Conservation (phyloP, 2,797 vertebrate genomes). For the Rhabdophis nuchalis region DNA sequence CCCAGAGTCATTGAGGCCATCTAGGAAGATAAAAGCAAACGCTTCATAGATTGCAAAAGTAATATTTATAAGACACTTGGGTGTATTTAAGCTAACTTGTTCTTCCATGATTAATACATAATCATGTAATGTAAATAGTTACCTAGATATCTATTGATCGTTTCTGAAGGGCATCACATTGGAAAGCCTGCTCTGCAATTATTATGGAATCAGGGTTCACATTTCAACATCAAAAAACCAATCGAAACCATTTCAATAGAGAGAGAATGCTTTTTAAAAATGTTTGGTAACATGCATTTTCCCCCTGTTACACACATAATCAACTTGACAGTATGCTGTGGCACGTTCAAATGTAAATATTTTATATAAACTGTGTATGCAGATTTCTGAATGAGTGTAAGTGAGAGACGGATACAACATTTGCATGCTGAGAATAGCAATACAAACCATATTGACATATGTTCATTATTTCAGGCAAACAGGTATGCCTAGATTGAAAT, state of each 20-base stretch:
- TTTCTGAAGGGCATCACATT: neutral
- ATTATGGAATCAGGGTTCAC: neutral
- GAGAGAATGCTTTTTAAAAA: constrained; percentile 8
- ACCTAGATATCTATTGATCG: neutral
- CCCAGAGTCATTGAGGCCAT: neutral
- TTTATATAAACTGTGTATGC: neutral
- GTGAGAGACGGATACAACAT: neutral
- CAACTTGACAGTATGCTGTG: constrained; percentile 17
- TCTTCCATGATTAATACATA: neutral
- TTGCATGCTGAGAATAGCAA: neutral
- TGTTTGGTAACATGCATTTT: neutral
- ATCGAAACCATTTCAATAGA: neutral
- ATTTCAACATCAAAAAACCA: neutral
- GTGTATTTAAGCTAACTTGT: neutral
- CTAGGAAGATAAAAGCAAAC: neutral
- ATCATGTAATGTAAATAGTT: neutral
- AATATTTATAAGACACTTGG: neutral
- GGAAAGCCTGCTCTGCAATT: neutral
- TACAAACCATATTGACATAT: constrained; percentile 1
- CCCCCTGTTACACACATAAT: neutral
- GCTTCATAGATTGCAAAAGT: neutral
- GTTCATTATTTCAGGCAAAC: constrained; percentile 31
- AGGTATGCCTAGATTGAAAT: constrained; percentile 46
- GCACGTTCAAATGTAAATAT: neutral
- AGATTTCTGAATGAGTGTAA: neutral